Base-by-base conservation (phyloP, 1,140 invertebrate species). In the Calephelis virginiensis region DNA sequence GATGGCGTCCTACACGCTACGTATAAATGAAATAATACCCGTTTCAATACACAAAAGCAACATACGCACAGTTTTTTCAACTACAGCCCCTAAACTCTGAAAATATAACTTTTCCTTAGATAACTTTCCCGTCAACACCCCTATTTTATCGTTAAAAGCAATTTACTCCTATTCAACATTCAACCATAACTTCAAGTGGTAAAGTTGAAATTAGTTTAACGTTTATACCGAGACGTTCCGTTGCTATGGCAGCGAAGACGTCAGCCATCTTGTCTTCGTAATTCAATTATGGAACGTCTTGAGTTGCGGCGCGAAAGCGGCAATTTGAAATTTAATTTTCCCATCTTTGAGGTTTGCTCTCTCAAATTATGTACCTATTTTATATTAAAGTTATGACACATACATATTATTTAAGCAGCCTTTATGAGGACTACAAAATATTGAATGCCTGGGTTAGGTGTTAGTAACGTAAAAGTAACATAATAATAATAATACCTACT, bases 251-350 rank as follows among this genome's bases (percentile, higher is more conserved):
- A 78, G 85, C 85, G 63, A 77, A 82, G 82, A 81, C 74, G 78
- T 76, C 79, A 59, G 82, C 82, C 82, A 84, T 86, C 80, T 86
- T 86, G 83, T 76, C 67, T 72, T 72, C 67, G 62, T 81, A 86
- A 86, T 75, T 73, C 61, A 77, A 80, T 86, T 81, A 83, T 12
- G 68, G 72, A 85, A 81, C 81, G 82, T 85, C 83, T 86, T 82
- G 81, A 78, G 76, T 85, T 85, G 85, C 74, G 85, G 85, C 77
- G 75, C 73, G 72, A 81, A 80, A 80, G 77, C 76, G 78, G 67
- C 67, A 71, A 76, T 79, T 78, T 66, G 37, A 77, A 82, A 84
- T 83, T 82, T 67, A 78, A 83, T 87, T 84, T 81, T 38, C 49
- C 53, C 66, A 76, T 74, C 81, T 83, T 85, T 87, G 85, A 82